Conservation (phyloP, 2,113 vertebrate species). For the Grammatotria lemairii region DNA sequence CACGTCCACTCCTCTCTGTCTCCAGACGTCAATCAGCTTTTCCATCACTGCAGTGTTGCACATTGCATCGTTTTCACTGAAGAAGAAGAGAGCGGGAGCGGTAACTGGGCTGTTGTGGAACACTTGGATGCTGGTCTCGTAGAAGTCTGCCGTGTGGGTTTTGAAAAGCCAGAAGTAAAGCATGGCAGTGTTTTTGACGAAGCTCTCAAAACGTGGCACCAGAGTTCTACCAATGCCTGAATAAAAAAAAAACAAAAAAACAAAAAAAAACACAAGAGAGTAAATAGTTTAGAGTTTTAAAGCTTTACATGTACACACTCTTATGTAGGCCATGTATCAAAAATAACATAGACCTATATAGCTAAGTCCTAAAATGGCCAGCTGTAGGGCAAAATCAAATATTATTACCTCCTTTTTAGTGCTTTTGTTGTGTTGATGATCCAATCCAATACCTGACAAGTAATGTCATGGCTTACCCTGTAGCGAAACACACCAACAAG, state of each 20-base stretch:
- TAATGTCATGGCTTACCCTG: neutral
- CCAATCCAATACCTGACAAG: neutral
- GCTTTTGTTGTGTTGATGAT: neutral
- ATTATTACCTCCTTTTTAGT: neutral
- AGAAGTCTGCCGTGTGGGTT: conserved; percentile 17
- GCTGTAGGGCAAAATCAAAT: neutral
- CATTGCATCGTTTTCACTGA: conserved; percentile 48
- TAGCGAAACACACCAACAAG: neutral
- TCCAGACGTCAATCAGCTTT: conserved; percentile 30
- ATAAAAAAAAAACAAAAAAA: neutral
- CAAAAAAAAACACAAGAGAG: neutral
- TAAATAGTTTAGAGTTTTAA: neutral
- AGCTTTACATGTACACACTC: neutral
- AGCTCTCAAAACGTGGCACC: conserved; percentile 38
- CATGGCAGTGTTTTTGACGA: conserved; percentile 5
- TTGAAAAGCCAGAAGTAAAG: conserved; percentile 59
- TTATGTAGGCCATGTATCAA: neutral
- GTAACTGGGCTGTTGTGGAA: conserved; percentile 22
- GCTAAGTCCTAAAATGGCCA: neutral
- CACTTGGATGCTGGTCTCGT: neutral
- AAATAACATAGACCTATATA: neutral
- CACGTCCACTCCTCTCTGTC: conserved; percentile 22
- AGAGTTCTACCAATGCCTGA: conserved; percentile 61
- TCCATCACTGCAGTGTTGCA: conserved; percentile 1
- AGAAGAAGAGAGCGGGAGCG: conserved; percentile 58